These are phyloP conservation scores for Microctonus aethiopoides DNA, from an alignment of 2,888 invertebrate genomes.

Conservation along the genomic window DNA sequence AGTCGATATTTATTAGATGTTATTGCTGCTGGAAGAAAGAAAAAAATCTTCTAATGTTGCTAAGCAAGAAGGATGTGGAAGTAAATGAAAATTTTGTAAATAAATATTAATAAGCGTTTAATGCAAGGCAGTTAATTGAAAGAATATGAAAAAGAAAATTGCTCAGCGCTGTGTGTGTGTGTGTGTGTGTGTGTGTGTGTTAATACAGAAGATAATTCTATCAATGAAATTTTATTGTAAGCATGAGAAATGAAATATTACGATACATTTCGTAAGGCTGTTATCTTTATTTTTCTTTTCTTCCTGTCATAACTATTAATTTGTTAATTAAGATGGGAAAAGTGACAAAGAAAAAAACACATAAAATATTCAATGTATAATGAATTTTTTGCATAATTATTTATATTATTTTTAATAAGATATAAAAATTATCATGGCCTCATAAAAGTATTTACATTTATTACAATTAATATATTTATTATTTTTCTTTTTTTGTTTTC, in stretches of 20 bases:
- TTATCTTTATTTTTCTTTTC: neutral
- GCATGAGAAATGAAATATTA: neutral
- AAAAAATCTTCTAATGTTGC: neutral
- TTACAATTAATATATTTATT: neutral
- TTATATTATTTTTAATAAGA: neutral
- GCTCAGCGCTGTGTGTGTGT: neutral
- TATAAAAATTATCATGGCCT: neutral
- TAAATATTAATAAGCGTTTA: neutral
- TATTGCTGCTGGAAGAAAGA: neutral
- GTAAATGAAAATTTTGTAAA: slow-evolving; percentile 11
- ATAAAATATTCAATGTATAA: neutral
- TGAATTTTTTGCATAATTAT: neutral
- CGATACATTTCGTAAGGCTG: neutral
- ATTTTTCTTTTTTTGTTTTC: too few species aligned
- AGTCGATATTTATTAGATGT: slow-evolving; percentile 21
- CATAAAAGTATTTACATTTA: neutral
- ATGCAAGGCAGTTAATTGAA: neutral
- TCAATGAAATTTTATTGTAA: neutral
- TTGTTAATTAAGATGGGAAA: neutral
- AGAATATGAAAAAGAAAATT: neutral
- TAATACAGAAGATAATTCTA: neutral
- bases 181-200: too few species aligned
- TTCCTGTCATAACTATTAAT: neutral
- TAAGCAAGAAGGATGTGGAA: neutral
- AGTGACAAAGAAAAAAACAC: neutral